Conservation (phyloP, 2,797 vertebrate species). For the Enteromius viviparus region DNA sequence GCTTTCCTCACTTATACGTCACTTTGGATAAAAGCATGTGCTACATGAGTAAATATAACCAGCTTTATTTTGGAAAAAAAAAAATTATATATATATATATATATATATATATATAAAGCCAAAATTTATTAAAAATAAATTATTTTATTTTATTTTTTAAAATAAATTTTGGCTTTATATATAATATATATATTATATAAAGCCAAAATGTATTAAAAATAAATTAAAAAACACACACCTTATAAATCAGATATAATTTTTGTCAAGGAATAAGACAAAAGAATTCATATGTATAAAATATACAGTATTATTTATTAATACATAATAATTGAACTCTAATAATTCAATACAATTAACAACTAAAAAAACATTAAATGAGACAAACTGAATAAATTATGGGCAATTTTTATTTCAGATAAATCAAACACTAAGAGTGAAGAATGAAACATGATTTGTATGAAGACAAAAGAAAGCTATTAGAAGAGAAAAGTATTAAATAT, state of each 20-base stretch:
- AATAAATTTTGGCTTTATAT: too few species aligned
- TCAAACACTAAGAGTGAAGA: neutral
- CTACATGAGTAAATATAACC: neutral
- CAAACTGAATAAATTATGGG: neutral
- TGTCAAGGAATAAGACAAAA: neutral
- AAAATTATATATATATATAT: too few species aligned
- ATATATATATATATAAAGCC: neutral
- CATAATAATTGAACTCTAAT: neutral
- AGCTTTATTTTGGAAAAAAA: neutral
- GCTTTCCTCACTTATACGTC: too few species aligned
- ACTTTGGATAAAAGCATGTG: too few species aligned
- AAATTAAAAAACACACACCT: too few species aligned
- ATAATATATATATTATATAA: too few species aligned
- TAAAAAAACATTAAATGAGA: neutral
- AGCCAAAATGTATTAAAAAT: too few species aligned
- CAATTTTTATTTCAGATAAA: neutral
- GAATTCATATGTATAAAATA: neutral
- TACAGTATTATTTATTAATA: neutral
- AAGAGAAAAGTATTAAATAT: neutral
- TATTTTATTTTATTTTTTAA: too few species aligned
- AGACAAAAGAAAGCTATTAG: neutral
- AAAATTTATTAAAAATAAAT: neutral
- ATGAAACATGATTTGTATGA: neutral
- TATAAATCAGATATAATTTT: too few species aligned
- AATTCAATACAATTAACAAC: neutral